Base-by-base conservation (phyloP, 2,113 vertebrate genomes). In the Pangasianodon hypophthalmus region DNA sequence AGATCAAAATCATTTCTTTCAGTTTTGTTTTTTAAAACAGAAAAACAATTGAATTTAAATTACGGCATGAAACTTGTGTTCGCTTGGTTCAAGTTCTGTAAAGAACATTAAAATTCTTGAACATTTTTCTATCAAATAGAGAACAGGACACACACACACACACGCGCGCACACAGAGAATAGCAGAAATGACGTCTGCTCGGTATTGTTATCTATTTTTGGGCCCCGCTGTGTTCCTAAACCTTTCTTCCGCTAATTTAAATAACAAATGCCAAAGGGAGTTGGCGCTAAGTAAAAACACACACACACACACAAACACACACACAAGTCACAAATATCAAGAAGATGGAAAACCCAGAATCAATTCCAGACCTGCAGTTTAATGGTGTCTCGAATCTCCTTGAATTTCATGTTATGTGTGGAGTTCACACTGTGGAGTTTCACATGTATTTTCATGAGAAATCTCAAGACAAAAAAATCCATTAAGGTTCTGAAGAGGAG, bases 181-280 rank as follows among this genome's bases (percentile, higher is more conserved):
- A 37, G 21, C 37, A 37, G 37, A 37, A 29, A 88, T 60, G 56
- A 84, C 26, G 19, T 48, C 79, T 83, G 21, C 26, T 88, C 21
- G 77, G 86, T 56, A 67, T 87, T 44, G 71, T 62, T 80, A 73
- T 64, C 24, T 79, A 60, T 86, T 80, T 85, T 24, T 32, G 71
- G 62, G 83, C 46, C 41, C 41, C 18, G 87, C 41, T 58, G 54
- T 67, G 26, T 21, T 71, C 48, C 41, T 73, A 58, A 91, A 91
- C n/a, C 67, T 88, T 83, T 86, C 32, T 48, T 56, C 77, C 24
- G 5, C 58, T 26, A 82, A 92, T 93, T 93, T 90, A 81, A 87
- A 90, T 87, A 50, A 82, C 46, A 92, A 92, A 92, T 87, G 89
- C 81, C 91, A 91, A 83, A 37, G 26, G 6, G 84, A 58, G 46